phyloP scores from a whole-genome alignment of 2,888 invertebrate species.

The Plagodis dolabraria region DNA sequence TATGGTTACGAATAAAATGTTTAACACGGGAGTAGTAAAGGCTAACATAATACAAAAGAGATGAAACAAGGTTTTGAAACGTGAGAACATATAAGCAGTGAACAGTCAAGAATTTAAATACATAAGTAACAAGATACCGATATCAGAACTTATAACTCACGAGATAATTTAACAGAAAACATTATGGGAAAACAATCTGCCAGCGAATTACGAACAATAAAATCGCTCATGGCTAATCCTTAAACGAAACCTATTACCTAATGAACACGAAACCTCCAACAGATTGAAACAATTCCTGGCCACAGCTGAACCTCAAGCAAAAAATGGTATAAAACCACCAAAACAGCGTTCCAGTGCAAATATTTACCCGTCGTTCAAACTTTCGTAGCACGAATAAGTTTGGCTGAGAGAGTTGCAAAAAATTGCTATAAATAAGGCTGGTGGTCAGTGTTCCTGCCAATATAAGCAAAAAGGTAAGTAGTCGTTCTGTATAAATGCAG shows the following conservation, averaged over 20 bases:
- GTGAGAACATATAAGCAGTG: no score
- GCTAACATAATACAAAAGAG: not conserved
- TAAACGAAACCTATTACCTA: constrained; percentile 50
- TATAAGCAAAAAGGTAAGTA: not conserved
- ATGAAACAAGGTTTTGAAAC: no score
- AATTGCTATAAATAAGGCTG: constrained; percentile 52
- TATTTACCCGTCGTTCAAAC: constrained; percentile 74
- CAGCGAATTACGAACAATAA: constrained; percentile 39
- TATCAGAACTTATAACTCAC: not conserved
- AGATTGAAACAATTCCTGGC: constrained; percentile 61
- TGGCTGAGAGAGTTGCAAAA: constrained; percentile 62
- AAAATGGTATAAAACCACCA: constrained; percentile 61
- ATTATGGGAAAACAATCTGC: constrained; percentile 26
- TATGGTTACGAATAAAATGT: constrained; percentile 13
- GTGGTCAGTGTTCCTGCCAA: constrained; percentile 34
- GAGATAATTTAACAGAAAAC: constrained; percentile 1
- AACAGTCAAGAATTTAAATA: not conserved
- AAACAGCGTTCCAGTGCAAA: constrained; percentile 71
- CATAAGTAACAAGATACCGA: not conserved
- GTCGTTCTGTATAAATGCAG: not conserved
- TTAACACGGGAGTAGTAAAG: constrained; percentile 18
- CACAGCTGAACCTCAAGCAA: constrained; percentile 66
- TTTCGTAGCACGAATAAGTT: constrained; percentile 70
- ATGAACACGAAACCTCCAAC: constrained; percentile 54
- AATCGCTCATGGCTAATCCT: constrained; percentile 40